Percentiles rank a stretch among this genome's conserved stretches.
Conservation (phyloP, 1,140 invertebrate genomes). For the Zaprionus ghesquierei region DNA sequence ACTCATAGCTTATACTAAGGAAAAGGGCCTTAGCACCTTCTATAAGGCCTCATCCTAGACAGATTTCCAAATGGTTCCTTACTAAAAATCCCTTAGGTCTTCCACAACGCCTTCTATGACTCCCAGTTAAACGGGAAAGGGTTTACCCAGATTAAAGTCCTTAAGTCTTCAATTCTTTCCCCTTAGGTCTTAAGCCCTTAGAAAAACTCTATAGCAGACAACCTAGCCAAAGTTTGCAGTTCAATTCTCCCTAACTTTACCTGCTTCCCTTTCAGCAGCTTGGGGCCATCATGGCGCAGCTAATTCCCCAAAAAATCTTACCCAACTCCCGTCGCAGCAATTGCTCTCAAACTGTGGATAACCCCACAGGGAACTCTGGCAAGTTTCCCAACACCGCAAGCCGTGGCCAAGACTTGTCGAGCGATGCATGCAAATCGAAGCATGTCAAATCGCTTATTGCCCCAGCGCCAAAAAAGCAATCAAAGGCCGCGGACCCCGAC, state of each 20-base stretch:
- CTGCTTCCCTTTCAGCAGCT: neutral
- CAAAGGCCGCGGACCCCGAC: conserved; percentile 54
- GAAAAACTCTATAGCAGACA: too few relatives aligned
- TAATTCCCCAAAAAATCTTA: neutral
- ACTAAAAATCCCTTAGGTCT: too few relatives aligned
- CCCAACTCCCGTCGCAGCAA: neutral
- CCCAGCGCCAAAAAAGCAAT: conserved; percentile 54
- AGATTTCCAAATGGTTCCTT: too few relatives aligned
- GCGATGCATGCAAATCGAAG: conserved; percentile 48
- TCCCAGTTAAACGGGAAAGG: too few relatives aligned
- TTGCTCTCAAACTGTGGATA: neutral
- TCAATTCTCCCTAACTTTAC: neutral
- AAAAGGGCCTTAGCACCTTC: too few relatives aligned
- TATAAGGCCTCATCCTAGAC: too few relatives aligned
- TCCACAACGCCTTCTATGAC: too few relatives aligned
- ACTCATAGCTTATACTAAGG: too few relatives aligned
- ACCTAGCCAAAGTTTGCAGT: neutral
- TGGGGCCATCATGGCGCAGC: neutral
- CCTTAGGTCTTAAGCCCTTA: too few relatives aligned
- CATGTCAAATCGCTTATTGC: conserved; percentile 53
- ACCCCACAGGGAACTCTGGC: neutral
- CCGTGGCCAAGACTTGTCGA: neutral
- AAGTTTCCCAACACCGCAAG: neutral
- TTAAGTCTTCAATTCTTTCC: too few relatives aligned
- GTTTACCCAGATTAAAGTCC: too few relatives aligned